These are phyloP conservation scores for Drosophila obscura DNA, from an alignment of 1,140 invertebrate species.

Conservation along the genomic window DNA sequence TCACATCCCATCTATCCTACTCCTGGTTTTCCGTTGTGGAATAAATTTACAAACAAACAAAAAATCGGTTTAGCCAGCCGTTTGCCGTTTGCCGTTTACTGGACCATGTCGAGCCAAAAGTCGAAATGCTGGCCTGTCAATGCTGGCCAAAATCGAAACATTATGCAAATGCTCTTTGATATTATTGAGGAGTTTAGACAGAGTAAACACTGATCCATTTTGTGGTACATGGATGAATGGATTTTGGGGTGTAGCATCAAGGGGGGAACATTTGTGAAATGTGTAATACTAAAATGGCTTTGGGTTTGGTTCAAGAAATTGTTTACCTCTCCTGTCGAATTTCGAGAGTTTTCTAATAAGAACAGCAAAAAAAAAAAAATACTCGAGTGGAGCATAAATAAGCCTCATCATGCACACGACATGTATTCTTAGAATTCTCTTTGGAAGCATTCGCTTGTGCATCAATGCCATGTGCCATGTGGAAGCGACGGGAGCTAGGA, in stretches of 20 bases:
- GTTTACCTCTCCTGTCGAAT: too few species aligned
- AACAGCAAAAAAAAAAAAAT: too few species aligned
- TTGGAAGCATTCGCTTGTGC: too few species aligned
- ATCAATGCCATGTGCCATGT: too few species aligned
- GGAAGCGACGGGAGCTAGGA: too few species aligned
- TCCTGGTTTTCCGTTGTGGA: conserved; percentile 17
- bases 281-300: conserved; percentile 3
- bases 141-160: conserved; percentile 42
- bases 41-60: conserved; percentile 30
- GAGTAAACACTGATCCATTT: conserved; percentile 41
- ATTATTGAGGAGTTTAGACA: conserved; percentile 42
- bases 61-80: conserved; percentile 25
- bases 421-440: too few species aligned
- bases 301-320: too few species aligned
- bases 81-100: conserved; percentile 32
- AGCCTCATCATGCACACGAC: too few species aligned
- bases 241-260: neutral
- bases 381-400: too few species aligned
- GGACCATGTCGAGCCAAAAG: conserved; percentile 40
- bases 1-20: conserved; percentile 10
- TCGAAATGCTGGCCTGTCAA: conserved; percentile 24
- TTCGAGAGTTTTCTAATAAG: too few species aligned
- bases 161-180: conserved; percentile 54
- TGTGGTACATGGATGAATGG: conserved; percentile 26
- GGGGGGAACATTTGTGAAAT: neutral